Percentiles rank a stretch among this genome's conserved stretches.
Conservation (phyloP, 2,888 invertebrate species). For the Melolontha melolontha region DNA sequence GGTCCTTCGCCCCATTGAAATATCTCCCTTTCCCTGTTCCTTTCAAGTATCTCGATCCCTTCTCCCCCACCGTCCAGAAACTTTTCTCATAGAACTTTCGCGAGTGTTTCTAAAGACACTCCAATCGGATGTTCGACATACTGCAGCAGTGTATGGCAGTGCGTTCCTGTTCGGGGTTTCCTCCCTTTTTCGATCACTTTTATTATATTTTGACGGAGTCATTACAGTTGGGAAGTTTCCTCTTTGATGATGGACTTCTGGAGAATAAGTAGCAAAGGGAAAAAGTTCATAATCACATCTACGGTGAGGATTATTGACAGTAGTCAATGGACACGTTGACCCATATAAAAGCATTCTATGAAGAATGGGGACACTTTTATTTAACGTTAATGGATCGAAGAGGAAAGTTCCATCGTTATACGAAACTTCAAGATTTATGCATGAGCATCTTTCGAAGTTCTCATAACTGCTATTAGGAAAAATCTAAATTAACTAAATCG, state of each 20-base stretch:
- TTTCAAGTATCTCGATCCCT: background rate
- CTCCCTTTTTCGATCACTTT: slow-evolving; percentile 34
- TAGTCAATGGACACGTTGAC: slow-evolving; percentile 37
- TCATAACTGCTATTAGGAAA: too few species aligned
- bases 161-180: slow-evolving; percentile 18
- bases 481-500: too few species aligned
- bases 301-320: slow-evolving; percentile 27
- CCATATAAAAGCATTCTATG: slow-evolving; percentile 37
- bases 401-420: slow-evolving; percentile 20
- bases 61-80: slow-evolving; percentile 18
- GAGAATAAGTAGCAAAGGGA: slow-evolving; percentile 3
- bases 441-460: background rate
- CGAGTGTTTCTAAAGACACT: slow-evolving; percentile 41
- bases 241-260: slow-evolving; percentile 23
- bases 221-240: slow-evolving; percentile 36
- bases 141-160: slow-evolving; percentile 18
- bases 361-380: slow-evolving; percentile 24
- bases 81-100: slow-evolving; percentile 44
- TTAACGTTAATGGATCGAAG: slow-evolving; percentile 33
- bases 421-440: slow-evolving; percentile 27
- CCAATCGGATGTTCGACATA: slow-evolving; percentile 37
- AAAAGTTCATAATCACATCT: slow-evolving; percentile 36
- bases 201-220: slow-evolving; percentile 39
- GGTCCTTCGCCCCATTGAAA: slow-evolving; percentile 7
- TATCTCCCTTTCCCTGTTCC: background rate